phyloP scores from a whole-genome alignment of 2,113 vertebrate genomes.

The Crotalus viridis region DNA sequence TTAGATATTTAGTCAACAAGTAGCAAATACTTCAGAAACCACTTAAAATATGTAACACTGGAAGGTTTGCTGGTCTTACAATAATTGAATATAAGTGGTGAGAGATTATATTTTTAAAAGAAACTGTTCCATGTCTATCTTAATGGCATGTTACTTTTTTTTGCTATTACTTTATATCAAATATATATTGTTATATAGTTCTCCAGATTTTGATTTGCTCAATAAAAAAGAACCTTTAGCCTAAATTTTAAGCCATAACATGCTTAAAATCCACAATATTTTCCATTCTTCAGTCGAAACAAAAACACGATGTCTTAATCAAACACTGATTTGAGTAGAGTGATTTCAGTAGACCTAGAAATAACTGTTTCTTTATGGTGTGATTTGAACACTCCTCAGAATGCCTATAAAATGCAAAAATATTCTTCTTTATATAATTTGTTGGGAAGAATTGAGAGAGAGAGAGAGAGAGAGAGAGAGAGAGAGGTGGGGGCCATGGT shows the following conservation, averaged over 20 bases:
- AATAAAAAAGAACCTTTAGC: conserved; percentile 72
- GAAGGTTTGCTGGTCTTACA: conserved; percentile 23
- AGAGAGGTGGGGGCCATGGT: conserved; percentile 75
- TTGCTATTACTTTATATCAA: conserved; percentile 66
- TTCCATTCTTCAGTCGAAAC: conserved; percentile 71
- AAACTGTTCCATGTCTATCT: conserved; percentile 48
- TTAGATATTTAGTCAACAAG: conserved; percentile 3
- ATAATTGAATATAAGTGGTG: conserved; percentile 69
- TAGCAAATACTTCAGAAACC: not conserved
- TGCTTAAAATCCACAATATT: conserved; percentile 74
- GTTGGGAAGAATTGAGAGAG: conserved; percentile 79
- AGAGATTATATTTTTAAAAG: conserved; percentile 48
- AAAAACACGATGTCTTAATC: conserved; percentile 69
- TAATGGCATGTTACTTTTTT: conserved; percentile 71
- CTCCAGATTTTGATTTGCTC: conserved; percentile 74
- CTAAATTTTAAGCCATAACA: conserved; percentile 66
- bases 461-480: conserved; percentile 71
- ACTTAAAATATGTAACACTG: not conserved
- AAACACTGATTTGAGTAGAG: conserved; percentile 61
- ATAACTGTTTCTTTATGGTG: conserved; percentile 77
- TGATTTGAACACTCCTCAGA: conserved; percentile 80
- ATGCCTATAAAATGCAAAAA: conserved; percentile 77
- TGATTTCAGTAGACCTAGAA: conserved; percentile 70
- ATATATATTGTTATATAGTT: conserved; percentile 69
- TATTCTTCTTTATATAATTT: conserved; percentile 78